Percentiles rank a stretch among this genome's conserved stretches.
Conservation (phyloP, 2,797 vertebrate species). For the Cuniculus paca region DNA sequence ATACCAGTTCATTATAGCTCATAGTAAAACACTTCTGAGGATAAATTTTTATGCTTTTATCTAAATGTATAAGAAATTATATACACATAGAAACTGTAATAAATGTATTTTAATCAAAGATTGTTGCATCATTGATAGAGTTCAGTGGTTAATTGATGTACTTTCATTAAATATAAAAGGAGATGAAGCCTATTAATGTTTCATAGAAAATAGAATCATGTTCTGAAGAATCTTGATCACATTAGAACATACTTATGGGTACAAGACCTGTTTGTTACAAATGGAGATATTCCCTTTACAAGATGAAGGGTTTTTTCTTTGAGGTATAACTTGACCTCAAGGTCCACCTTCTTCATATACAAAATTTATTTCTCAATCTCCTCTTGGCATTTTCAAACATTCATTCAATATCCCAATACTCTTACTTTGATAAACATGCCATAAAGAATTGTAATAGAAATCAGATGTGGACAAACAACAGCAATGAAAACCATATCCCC, state of each 20-base stretch:
- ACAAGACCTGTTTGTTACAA: neutral
- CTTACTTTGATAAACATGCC: neutral
- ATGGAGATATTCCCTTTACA: neutral
- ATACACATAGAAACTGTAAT: neutral
- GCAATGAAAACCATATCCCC: neutral
- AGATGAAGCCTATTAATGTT: neutral
- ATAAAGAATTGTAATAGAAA: neutral
- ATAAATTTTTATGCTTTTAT: neutral
- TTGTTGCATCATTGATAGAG: neutral
- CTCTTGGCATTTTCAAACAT: neutral
- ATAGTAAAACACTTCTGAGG: neutral
- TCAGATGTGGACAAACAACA: neutral
- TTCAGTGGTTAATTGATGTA: neutral
- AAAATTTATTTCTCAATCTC: neutral
- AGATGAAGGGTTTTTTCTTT: neutral
- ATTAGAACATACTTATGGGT: neutral
- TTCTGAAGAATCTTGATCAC: neutral
- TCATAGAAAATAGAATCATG: neutral
- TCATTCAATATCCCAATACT: neutral
- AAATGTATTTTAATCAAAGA: slow-evolving; percentile 25
- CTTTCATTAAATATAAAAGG: neutral
- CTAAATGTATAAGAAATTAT: neutral
- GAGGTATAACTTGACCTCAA: neutral
- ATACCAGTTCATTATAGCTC: neutral
- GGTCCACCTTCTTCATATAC: neutral